Base-by-base conservation (phyloP, 2,797 vertebrate species). In the Malurus leucopterus region DNA sequence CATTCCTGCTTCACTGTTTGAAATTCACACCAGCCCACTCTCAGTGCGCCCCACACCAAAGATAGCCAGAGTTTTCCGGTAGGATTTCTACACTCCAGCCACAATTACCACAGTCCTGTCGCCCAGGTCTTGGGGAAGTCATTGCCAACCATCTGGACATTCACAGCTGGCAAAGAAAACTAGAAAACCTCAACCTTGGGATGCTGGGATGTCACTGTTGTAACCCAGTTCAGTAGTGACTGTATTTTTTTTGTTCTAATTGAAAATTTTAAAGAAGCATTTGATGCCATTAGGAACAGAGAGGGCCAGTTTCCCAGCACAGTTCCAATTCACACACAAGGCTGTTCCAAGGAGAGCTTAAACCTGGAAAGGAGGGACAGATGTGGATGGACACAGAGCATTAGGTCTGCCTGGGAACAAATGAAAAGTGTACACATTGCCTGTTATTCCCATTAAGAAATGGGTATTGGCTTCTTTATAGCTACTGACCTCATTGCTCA, bases 331-430 rank as follows among this genome's bases (percentile, higher is more conserved):
- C 88, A 47, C 63, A 59, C 11, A 55, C 46, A 67, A 24, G 43
- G 24, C 32, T 53, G 4, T 3, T 49, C n/a, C 30, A 43, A 38
- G 55, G 36, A 53, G 23, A 47, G 43, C 72, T 7, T 41, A 65
- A 78, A 84, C 41, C 72, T 65, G 85, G 85, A 91, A 78, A 78
- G 3, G 8, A 88, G 68, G n/a, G 64, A 23, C 77, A 91, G 32
- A 80, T 3, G 1, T 14, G 38, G 47, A 65, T 0, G 1, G 79
- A 92, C 54, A 59, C 16, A 30, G 53, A 74, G 67, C 65, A 63
- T 27, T 50, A 50, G 36, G 8, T n/a, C 71, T 86, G 74, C n/a
- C 83, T 88, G 85, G 85, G 73, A 92, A 86, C 68, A 86, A 87
- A 75, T 8, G 17, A 9, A 34, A 87, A 90, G 47, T 29, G 65